phyloP scores from a whole-genome alignment of 2,888 invertebrate genomes.

The Chymomyza amoena region DNA sequence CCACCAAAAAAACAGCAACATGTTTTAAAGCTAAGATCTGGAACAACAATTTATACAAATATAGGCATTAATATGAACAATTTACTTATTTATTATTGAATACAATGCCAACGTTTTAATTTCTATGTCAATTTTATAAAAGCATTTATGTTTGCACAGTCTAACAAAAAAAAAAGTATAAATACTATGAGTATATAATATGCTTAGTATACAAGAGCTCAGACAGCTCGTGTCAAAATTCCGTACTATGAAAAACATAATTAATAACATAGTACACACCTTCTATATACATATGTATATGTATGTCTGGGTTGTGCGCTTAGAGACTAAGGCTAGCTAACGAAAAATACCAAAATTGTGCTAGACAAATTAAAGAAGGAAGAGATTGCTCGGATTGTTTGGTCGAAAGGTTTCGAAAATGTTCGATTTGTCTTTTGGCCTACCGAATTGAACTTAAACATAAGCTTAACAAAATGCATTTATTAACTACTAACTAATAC shows the following conservation, averaged over 20 bases:
- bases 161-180: background rate
- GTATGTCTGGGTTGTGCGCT: background rate
- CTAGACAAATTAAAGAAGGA: background rate
- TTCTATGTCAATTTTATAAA: background rate
- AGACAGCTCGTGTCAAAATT: background rate
- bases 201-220: too few species aligned
- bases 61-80: background rate
- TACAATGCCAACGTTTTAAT: background rate
- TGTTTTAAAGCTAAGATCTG: background rate
- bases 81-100: background rate
- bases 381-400: background rate
- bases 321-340: background rate
- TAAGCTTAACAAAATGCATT: constrained; percentile 69
- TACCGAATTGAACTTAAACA: constrained; percentile 21
- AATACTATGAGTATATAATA: background rate
- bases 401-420: background rate
- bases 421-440: background rate
- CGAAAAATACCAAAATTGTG: background rate
- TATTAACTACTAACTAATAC: constrained; percentile 54
- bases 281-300: background rate
- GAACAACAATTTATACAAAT: background rate
- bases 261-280: background rate
- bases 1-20: too few species aligned
- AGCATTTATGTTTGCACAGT: background rate
- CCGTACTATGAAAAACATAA: background rate